Conservation (phyloP, 2,797 vertebrate species). For the Phoxinus dragarum region DNA sequence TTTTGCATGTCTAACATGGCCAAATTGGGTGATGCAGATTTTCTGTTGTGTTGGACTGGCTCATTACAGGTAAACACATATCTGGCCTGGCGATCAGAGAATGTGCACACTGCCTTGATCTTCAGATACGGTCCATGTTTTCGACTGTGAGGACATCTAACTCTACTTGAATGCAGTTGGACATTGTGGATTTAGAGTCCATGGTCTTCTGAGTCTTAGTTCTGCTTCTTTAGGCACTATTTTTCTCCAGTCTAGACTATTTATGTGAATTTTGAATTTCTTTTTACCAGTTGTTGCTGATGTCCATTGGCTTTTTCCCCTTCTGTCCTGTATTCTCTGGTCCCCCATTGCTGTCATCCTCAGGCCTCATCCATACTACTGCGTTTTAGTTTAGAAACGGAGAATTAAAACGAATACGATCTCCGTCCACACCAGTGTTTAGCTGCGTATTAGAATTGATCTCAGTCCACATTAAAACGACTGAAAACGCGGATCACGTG, state of each 20-base stretch:
- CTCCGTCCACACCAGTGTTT: too few species aligned
- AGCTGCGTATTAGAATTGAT: too few species aligned
- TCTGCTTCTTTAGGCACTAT: background rate
- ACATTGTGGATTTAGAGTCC: background rate
- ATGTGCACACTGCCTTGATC: constrained; percentile 6
- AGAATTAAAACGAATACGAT: too few species aligned
- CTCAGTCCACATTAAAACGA: too few species aligned
- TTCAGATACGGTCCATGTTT: background rate
- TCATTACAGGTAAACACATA: constrained; percentile 3
- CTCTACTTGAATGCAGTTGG: constrained; percentile 1
- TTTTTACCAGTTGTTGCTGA: background rate
- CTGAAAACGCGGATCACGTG: too few species aligned
- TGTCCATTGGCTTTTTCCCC: background rate
- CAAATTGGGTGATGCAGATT: background rate
- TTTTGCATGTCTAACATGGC: background rate
- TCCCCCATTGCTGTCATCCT: background rate
- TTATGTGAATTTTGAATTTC: background rate
- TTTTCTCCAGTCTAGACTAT: background rate
- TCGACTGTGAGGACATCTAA: background rate
- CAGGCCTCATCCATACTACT: too few species aligned
- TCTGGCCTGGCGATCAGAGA: background rate
- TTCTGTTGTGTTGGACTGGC: background rate
- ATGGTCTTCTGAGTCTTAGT: background rate
- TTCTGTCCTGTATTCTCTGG: background rate
- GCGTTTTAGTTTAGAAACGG: too few species aligned